phyloP scores from a whole-genome alignment of 2,888 invertebrate genomes.

The Scotopteryx bipunctaria region DNA sequence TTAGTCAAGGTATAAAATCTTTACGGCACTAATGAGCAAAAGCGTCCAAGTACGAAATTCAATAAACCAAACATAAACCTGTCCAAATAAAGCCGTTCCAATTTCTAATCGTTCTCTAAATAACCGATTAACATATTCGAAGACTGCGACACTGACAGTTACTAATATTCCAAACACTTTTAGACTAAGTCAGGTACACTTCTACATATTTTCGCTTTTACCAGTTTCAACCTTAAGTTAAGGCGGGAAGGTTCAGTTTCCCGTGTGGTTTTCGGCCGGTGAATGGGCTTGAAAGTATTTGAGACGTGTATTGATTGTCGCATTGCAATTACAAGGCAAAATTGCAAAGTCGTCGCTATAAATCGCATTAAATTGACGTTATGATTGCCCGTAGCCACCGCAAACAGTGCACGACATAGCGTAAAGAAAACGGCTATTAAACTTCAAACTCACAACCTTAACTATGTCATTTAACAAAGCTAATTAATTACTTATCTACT shows the following conservation, averaged over 20 bases:
- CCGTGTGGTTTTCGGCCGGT: constrained; percentile 3
- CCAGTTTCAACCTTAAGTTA: not conserved
- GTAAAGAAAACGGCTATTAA: not conserved
- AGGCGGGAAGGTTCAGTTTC: not conserved
- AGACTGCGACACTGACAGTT: constrained; percentile 41
- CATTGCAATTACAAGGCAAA: constrained; percentile 47
- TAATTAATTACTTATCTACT: no score
- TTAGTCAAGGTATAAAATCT: not conserved
- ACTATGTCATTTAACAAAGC: no score
- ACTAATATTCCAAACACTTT: constrained; percentile 37
- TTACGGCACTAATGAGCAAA: constrained; percentile 3
- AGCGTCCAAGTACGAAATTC: constrained; percentile 11
- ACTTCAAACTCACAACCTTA: no score
- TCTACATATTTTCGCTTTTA: not conserved
- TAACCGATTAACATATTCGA: constrained; percentile 39
- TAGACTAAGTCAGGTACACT: constrained; percentile 19
- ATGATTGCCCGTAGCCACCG: constrained; percentile 46
- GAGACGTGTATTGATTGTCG: constrained; percentile 52
- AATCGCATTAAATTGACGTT: constrained; percentile 56
- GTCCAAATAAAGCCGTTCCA: constrained; percentile 29
- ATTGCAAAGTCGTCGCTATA: constrained; percentile 48
- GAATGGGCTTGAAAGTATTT: constrained; percentile 21
- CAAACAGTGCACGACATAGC: constrained; percentile 5
- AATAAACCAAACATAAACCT: constrained; percentile 25
- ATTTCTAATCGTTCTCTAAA: constrained; percentile 33